Evolutionary conservation across 2,113 vertebrate genomes (phyloP).

Genomic region (Amazona vittata): DNA sequence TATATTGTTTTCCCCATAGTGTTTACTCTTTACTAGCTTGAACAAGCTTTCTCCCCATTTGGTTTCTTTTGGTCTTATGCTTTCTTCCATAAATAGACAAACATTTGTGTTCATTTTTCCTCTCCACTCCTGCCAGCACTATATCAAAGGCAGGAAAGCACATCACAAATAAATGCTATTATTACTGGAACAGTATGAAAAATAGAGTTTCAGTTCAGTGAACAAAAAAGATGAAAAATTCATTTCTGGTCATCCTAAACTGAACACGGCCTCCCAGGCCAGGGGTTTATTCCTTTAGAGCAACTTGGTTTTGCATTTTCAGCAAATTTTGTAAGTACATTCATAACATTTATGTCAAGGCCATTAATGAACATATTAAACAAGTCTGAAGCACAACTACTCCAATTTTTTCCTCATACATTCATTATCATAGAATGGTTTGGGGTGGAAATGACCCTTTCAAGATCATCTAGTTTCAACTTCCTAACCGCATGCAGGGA

Average conservation of each 20-base stretch:
- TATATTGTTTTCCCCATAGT: accelerated
- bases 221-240: constrained; percentile 25
- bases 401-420: not conserved
- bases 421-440: not conserved
- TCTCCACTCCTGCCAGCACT: not conserved
- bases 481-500: accelerated
- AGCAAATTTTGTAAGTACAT: constrained; percentile 12
- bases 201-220: not conserved
- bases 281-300: constrained; percentile 9
- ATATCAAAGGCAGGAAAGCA: constrained; percentile 10
- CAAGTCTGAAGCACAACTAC: not conserved
- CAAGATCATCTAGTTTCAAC: not conserved
- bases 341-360: not conserved
- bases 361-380: constrained; percentile 34
- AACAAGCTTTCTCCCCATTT: not conserved
- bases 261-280: not conserved
- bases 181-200: not conserved
- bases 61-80: not conserved
- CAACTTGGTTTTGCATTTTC: not conserved
- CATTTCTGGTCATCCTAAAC: constrained; percentile 29
- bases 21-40: not conserved
- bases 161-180: not conserved
- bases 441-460: not conserved
- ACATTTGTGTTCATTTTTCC: not conserved
- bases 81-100: not conserved